Conservation (phyloP, 2,113 vertebrate species). For the Neopipo cinnamomea region DNA sequence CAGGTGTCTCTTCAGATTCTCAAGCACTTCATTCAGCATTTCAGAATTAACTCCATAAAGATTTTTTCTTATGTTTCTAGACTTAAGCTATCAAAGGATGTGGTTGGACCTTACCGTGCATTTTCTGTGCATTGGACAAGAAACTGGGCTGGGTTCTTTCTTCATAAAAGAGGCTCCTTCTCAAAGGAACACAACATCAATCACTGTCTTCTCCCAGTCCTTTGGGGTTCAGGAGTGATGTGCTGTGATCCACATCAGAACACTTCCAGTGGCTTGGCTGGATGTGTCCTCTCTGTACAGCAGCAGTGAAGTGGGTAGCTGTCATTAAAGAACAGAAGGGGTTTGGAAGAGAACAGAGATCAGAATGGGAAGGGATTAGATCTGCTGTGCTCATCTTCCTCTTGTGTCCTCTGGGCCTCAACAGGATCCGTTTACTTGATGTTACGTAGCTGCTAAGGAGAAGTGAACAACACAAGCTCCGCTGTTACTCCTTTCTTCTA, state of each 20-base stretch:
- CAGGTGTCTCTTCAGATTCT: too few species aligned
- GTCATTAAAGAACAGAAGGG: background rate
- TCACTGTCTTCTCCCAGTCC: background rate
- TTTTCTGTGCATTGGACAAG: too few species aligned
- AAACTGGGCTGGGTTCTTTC: background rate
- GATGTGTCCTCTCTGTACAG: background rate
- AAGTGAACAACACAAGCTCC: background rate
- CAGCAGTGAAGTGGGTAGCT: background rate
- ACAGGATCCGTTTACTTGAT: background rate
- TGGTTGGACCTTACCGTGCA: too few species aligned
- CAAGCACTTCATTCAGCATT: too few species aligned
- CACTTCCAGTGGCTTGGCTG: rapidly evolving
- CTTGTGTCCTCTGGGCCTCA: background rate
- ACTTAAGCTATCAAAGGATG: too few species aligned
- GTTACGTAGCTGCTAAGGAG: background rate
- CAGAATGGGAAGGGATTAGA: background rate
- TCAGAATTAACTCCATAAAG: too few species aligned
- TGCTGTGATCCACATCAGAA: background rate
- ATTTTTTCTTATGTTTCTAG: too few species aligned
- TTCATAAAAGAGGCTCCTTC: background rate
- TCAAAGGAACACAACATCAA: background rate
- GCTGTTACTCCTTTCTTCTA: background rate
- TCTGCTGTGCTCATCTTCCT: background rate
- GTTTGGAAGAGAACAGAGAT: background rate
- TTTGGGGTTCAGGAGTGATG: background rate